Percentiles rank a stretch among this genome's conserved stretches.
phyloP scores from a whole-genome alignment of 2,888 invertebrate species.

The Eumacrocentrus americanus region DNA sequence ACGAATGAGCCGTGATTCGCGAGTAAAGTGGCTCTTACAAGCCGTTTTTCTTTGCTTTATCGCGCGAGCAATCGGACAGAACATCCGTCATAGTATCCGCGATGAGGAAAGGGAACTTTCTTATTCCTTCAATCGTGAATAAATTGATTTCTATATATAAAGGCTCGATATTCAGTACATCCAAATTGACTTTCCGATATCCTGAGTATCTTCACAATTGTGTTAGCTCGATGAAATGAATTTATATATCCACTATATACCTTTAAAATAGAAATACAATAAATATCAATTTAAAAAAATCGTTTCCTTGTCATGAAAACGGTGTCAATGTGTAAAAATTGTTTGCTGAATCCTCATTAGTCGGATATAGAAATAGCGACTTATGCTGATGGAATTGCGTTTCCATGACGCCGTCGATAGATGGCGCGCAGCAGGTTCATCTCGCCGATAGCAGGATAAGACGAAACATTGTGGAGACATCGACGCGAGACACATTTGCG shows the following conservation, averaged over 20 bases:
- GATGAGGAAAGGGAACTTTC: neutral
- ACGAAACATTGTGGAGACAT: constrained; percentile 17
- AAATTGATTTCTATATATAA: neutral
- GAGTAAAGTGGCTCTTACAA: constrained; percentile 32
- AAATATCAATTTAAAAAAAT: too few relatives aligned
- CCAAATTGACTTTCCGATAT: neutral
- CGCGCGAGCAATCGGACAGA: constrained; percentile 1
- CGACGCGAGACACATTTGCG: constrained; percentile 23
- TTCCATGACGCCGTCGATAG: too few relatives aligned
- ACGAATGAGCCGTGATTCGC: constrained; percentile 31
- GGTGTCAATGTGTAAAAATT: too few relatives aligned
- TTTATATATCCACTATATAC: too few relatives aligned
- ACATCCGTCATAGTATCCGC: neutral
- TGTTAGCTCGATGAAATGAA: too few relatives aligned
- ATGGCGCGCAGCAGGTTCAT: too few relatives aligned
- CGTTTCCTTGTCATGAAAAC: too few relatives aligned
- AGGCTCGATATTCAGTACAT: neutral
- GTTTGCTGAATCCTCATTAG: too few relatives aligned
- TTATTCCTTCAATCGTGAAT: neutral
- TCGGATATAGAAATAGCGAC: too few relatives aligned
- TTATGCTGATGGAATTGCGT: too few relatives aligned
- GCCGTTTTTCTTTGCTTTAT: constrained; percentile 27
- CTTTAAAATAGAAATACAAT: too few relatives aligned
- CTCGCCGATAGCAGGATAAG: constrained; percentile 19
- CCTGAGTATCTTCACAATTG: too few relatives aligned